Percentiles rank a stretch among this genome's conserved stretches.
Evolutionary conservation across 1,140 invertebrate species (phyloP).

Genomic region (Lanistes nyassanus): DNA sequence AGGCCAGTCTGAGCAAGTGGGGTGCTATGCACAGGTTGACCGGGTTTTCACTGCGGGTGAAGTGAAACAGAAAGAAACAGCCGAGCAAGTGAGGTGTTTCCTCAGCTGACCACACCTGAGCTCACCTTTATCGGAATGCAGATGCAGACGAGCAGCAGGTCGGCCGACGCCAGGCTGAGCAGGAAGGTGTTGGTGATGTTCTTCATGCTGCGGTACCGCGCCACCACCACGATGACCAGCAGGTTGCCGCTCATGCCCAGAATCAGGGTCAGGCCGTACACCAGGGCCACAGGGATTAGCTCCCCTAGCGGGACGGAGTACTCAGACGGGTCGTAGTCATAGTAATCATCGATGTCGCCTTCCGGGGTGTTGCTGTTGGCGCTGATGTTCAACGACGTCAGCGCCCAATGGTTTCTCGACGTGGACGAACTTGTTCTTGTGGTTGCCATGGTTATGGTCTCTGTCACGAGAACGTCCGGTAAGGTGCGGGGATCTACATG

Average conservation of each 20-base stretch:
- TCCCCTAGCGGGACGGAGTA: conserved; percentile 68
- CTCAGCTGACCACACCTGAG: too few species aligned
- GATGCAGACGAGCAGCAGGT: conserved; percentile 78
- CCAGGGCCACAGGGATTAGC: conserved; percentile 71
- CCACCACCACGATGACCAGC: conserved; percentile 72
- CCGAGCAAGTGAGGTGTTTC: too few species aligned
- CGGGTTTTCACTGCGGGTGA: background rate
- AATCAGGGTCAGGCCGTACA: conserved; percentile 74
- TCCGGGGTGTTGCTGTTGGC: conserved; percentile 11
- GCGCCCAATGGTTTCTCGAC: background rate
- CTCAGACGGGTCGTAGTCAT: conserved; percentile 24
- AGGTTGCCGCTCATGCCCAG: conserved; percentile 74
- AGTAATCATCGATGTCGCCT: conserved; percentile 28
- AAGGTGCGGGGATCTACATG: background rate
- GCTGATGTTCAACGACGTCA: background rate
- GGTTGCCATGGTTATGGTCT: background rate
- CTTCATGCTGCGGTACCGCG: conserved; percentile 69
- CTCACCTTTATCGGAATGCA: conserved; percentile 82
- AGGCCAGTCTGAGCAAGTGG: background rate
- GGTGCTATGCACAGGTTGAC: background rate
- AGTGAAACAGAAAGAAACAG: too few species aligned
- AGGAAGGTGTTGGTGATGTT: conserved; percentile 79
- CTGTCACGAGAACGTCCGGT: background rate
- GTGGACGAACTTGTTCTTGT: background rate
- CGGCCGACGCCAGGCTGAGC: conserved; percentile 76